These are phyloP conservation scores for Lepetodrilus schrolli DNA, from an alignment of 2,888 invertebrate genomes.

Conservation along the genomic window DNA sequence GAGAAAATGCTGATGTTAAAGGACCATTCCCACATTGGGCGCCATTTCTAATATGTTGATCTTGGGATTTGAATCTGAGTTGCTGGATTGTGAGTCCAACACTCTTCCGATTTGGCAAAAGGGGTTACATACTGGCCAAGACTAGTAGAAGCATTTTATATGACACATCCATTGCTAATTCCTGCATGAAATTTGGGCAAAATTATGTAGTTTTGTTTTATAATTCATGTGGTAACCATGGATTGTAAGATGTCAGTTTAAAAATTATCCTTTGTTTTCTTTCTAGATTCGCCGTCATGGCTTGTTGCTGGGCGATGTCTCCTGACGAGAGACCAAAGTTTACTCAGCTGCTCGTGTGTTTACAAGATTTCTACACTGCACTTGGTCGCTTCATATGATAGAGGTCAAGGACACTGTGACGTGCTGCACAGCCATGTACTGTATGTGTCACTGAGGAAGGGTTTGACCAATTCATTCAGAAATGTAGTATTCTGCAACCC, in stretches of 20 bases:
- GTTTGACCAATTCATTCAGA: no score
- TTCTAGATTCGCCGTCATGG: conserved; percentile 75
- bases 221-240: background rate
- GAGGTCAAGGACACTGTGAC: background rate
- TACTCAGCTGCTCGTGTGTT: conserved; percentile 72
- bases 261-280: background rate
- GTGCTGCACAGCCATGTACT: background rate
- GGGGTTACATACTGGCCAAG: background rate
- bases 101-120: no score
- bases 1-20: no score
- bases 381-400: conserved; percentile 73
- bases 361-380: conserved; percentile 75
- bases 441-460: no score
- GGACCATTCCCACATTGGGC: no score
- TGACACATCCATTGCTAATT: background rate
- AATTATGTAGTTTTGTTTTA: background rate
- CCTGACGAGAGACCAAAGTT: conserved; percentile 74
- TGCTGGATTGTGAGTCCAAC: no score
- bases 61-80: no score
- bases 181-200: background rate
- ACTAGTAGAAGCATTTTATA: no score
- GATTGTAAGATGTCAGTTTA: background rate
- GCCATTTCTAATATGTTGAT: no score
- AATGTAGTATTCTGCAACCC: no score
- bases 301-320: conserved; percentile 74